phyloP scores from a whole-genome alignment of 2,113 vertebrate species.

The Pantherophis guttatus region DNA sequence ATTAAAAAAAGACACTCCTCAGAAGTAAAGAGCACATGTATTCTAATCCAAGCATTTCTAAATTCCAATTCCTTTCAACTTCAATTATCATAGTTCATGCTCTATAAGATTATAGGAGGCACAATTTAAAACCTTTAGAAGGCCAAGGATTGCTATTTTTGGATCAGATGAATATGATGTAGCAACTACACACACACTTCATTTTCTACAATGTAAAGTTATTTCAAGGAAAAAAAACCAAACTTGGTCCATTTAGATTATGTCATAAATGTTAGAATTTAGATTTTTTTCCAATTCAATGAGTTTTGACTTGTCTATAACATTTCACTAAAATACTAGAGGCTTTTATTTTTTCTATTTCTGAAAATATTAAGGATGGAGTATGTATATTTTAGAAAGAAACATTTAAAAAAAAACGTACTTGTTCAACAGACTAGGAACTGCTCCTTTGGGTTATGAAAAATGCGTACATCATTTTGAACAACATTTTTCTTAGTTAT shows the following conservation, averaged over 20 bases:
- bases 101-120: neutral
- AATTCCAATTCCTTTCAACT: neutral
- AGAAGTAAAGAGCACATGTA: neutral
- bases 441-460: accelerated
- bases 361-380: neutral
- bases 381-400: neutral
- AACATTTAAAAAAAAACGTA: neutral
- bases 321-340: neutral
- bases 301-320: neutral
- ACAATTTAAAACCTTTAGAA: neutral
- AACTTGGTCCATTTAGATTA: neutral
- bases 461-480: constrained; percentile 5
- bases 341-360: neutral
- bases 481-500: neutral
- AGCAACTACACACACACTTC: neutral
- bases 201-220: neutral
- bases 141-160: neutral
- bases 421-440: neutral
- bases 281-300: neutral
- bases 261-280: neutral
- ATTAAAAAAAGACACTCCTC: neutral
- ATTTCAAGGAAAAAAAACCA: neutral
- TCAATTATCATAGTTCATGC: neutral
- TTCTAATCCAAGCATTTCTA: neutral
- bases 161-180: neutral